Evolutionary conservation across 2,797 vertebrate genomes (phyloP).

Genomic region (Chelidonichthys spinosus): DNA sequence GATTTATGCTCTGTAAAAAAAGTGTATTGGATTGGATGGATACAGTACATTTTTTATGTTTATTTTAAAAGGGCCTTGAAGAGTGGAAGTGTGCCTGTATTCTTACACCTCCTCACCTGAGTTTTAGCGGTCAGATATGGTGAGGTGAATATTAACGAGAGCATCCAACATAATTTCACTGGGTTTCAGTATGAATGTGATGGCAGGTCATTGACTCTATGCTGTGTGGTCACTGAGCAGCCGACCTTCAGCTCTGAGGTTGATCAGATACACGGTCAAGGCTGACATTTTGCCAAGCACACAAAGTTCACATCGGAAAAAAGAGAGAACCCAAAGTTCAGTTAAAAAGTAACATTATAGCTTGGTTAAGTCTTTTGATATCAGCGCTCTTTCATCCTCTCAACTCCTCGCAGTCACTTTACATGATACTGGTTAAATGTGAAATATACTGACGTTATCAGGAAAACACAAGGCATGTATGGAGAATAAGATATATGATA

Average conservation of each 20-base stretch:
- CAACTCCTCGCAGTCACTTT: constrained; percentile 2
- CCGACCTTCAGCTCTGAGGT: constrained; percentile 23
- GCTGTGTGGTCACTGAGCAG: neutral
- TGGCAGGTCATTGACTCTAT: constrained; percentile 13
- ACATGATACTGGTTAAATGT: constrained; percentile 4
- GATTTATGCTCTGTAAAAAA: no score
- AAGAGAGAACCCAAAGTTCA: constrained; percentile 35
- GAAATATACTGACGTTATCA: constrained; percentile 4
- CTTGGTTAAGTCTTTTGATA: constrained; percentile 23
- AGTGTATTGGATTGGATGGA: no score
- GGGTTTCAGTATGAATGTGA: no score
- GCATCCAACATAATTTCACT: no score
- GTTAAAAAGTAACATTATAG: constrained; percentile 19
- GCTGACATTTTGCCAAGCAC: constrained; percentile 16
- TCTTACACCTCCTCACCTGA: neutral
- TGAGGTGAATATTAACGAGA: no score
- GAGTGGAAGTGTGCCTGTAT: neutral
- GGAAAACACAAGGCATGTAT: constrained; percentile 17
- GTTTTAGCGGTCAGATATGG: neutral
- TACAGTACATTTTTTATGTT: no score
- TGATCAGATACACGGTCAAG: constrained; percentile 18
- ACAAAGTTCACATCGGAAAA: neutral
- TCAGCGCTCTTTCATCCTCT: constrained; percentile 19
- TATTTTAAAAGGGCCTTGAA: neutral
- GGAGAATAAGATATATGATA: constrained; percentile 3